Base-by-base conservation (phyloP, 2,797 vertebrate species). In the Syngnathus acus region DNA sequence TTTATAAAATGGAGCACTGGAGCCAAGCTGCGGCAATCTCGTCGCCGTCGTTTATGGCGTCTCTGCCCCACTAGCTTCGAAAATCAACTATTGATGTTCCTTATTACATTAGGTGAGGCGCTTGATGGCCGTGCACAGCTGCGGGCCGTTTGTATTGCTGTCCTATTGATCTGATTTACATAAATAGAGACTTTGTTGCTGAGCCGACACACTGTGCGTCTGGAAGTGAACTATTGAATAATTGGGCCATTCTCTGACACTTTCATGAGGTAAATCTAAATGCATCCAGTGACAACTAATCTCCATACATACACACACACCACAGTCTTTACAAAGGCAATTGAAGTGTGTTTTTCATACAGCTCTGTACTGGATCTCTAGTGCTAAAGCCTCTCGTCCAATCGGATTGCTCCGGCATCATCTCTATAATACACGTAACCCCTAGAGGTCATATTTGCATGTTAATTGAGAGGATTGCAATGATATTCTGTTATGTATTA, bases 41-140 rank as follows among this genome's bases (percentile, higher is more conserved):
- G 91, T 90, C 88, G 87, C 79, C 76, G 78, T 89, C 76, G 78
- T 72, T 72, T 81, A 57, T 17, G 84, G 85, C 89, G 78, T 85
- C 84, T 85, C 83, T 84, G 87, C 90, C 88, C 80, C 70, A 73
- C 86, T 90, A 89, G 86, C 80, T 77, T 86, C 89, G 77, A 89
- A 92, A 94, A 93, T 91, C 89, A 88, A 89, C 59, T 92, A 93
- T 93, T 76, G 86, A 94, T 91, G 88, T 91, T 80, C 76, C 84
- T 83, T 87, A 86, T 91, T 89, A 87, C 84, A 90, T 90, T 90
- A 91, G 76, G 83, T 74, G 69, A 82, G 83, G 78, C 64, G 83
- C 85, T 84, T 89, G 86, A 89, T 88, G 84, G 86, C 84, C 85
- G 74, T 74, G 74, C 88, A 82, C 87, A 90, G 89, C 90, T 91